Percentiles rank a stretch among this genome's conserved stretches.
These are phyloP conservation scores for Neodon shergylaensis DNA, from an alignment of 2,113 vertebrate genomes.

Conservation along the genomic window DNA sequence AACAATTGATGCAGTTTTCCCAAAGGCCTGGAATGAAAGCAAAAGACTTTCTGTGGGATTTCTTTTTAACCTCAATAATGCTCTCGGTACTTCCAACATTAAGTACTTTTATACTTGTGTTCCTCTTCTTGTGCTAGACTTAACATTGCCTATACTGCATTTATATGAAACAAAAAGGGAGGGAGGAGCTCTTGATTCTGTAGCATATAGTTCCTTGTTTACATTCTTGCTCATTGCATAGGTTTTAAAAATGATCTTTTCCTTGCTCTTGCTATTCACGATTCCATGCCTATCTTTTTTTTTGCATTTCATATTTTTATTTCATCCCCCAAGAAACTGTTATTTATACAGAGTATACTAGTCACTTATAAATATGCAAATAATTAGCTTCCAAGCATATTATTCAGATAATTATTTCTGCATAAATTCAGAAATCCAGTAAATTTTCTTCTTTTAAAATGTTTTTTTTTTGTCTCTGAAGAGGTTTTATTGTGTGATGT, in stretches of 20 bases:
- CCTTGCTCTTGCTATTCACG: not conserved
- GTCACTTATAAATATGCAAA: no score
- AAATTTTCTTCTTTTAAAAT: no score
- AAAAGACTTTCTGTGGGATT: not conserved
- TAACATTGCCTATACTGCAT: not conserved
- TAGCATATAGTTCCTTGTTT: not conserved
- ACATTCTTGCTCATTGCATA: not conserved
- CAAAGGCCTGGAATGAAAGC: not conserved
- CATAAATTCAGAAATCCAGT: no score
- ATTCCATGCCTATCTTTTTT: no score
- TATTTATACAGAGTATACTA: no score
- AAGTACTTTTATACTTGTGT: not conserved
- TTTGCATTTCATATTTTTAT: no score
- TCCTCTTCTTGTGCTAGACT: not conserved
- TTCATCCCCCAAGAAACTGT: no score
- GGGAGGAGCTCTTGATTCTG: not conserved
- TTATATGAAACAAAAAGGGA: not conserved
- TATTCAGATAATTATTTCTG: no score
- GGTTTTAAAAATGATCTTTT: constrained; percentile 3
- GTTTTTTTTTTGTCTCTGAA: not conserved
- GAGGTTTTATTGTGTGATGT: not conserved
- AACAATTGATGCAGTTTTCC: not conserved
- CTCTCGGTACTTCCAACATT: not conserved
- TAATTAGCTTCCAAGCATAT: no score
- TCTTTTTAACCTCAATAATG: rapidly evolving